Conservation (phyloP, 2,797 vertebrate genomes). For the Smutsia temminckii region DNA sequence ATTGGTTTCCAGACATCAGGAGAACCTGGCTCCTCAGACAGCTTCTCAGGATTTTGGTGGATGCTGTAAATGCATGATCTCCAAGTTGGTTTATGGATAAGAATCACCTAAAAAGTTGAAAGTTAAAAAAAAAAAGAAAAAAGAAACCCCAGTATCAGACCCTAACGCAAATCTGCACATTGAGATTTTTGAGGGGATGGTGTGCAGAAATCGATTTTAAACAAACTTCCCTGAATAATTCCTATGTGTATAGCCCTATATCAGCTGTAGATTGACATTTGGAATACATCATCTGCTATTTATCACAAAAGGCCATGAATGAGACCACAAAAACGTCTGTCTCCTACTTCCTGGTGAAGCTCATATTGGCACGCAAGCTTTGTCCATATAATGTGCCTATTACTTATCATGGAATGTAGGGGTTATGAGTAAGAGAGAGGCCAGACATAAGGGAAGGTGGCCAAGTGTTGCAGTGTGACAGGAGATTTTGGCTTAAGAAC, state of each 20-base stretch:
- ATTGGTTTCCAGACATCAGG: background rate
- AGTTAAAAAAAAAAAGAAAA: background rate
- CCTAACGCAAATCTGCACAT: background rate
- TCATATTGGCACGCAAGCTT: background rate
- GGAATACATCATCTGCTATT: background rate
- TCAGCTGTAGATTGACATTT: background rate
- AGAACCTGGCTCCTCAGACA: background rate
- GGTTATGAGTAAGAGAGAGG: background rate
- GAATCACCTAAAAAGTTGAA: background rate
- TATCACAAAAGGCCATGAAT: background rate
- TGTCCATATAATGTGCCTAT: background rate
- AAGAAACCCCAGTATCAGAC: background rate
- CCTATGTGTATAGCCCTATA: background rate
- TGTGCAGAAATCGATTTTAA: background rate
- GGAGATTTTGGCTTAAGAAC: background rate
- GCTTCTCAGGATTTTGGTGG: background rate
- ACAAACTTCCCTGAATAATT: background rate
- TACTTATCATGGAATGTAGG: background rate
- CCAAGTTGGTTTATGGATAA: background rate
- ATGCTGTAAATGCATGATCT: background rate
- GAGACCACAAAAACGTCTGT: background rate
- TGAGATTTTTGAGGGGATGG: background rate
- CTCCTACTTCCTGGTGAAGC: background rate
- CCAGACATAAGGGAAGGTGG: background rate
- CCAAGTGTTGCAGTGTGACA: background rate